Evolutionary conservation across 2,888 invertebrate genomes (phyloP).

Genomic region (Habroteleia sp.): DNA sequence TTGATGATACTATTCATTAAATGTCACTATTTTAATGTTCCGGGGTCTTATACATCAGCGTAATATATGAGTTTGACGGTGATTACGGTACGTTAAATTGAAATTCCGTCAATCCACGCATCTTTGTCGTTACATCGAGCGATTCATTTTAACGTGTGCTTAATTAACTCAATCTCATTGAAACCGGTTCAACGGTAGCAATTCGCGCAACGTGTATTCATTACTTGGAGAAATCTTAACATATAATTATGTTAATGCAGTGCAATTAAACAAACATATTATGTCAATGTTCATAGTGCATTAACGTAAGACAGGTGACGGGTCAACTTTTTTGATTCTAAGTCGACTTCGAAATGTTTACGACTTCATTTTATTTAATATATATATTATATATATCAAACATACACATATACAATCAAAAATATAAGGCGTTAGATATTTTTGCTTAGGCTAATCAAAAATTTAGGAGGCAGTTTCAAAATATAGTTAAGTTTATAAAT

Average conservation of each 20-base stretch:
- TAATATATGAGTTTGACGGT: slow-evolving; percentile 53
- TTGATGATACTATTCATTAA: slow-evolving; percentile 75
- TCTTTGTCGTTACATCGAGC: slow-evolving; percentile 61
- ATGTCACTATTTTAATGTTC: slow-evolving; percentile 72
- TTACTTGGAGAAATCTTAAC: slow-evolving; percentile 60
- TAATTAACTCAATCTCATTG: slow-evolving; percentile 75
- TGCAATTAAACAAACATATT: slow-evolving; percentile 68
- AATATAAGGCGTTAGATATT: too few species aligned
- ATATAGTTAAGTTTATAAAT: slow-evolving; percentile 29
- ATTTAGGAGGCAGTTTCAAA: slow-evolving; percentile 18
- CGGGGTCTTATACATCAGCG: slow-evolving; percentile 63
- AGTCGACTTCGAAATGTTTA: not conserved
- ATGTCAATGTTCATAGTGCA: slow-evolving; percentile 63
- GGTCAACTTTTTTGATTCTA: slow-evolving; percentile 1
- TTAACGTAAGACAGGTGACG: slow-evolving; percentile 32
- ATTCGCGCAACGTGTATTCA: slow-evolving; percentile 40
- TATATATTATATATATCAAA: too few species aligned
- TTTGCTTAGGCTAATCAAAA: slow-evolving; percentile 30
- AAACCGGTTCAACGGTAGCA: slow-evolving; percentile 74
- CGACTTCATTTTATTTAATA: not conserved
- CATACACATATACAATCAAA: too few species aligned
- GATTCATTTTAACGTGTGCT: slow-evolving; percentile 74
- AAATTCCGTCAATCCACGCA: slow-evolving; percentile 70
- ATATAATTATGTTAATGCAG: slow-evolving; percentile 73
- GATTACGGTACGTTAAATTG: slow-evolving; percentile 74